Conservation (phyloP, 2,113 vertebrate genomes). For the Mustela nigripes region DNA sequence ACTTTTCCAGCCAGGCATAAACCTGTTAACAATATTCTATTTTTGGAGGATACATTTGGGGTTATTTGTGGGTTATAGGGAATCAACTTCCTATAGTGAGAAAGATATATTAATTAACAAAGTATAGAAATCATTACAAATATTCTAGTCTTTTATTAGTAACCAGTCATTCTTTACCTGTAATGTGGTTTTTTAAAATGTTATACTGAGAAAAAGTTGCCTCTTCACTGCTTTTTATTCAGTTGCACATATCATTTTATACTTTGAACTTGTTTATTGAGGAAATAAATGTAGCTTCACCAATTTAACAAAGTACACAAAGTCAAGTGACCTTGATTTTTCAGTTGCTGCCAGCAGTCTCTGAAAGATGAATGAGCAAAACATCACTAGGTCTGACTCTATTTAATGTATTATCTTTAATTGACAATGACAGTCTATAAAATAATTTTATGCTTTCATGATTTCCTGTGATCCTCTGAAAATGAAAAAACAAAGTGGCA, state of each 20-base stretch:
- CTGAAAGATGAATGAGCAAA: constrained; percentile 1
- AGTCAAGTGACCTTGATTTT: constrained; percentile 37
- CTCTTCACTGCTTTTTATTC: constrained; percentile 23
- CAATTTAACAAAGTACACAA: constrained; percentile 52
- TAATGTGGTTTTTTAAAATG: constrained; percentile 34
- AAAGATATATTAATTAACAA: constrained; percentile 33
- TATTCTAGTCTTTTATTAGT: background rate
- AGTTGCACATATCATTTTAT: background rate
- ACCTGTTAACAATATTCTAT: background rate
- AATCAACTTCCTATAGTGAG: constrained; percentile 3
- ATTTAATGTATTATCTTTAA: background rate
- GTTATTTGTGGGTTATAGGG: background rate
- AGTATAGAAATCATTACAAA: background rate
- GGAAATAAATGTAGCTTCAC: constrained; percentile 1
- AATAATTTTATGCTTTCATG: constrained; percentile 35
- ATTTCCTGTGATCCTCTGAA: constrained; percentile 42
- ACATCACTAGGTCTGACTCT: background rate
- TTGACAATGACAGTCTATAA: background rate
- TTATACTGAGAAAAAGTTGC: background rate
- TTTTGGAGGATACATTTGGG: background rate
- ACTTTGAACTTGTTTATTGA: constrained; percentile 43
- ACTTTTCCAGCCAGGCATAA: background rate
- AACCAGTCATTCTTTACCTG: background rate
- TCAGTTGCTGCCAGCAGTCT: constrained; percentile 36
- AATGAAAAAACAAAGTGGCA: background rate